Percentiles rank a stretch among this genome's conserved stretches.
phyloP scores from a whole-genome alignment of 2,113 vertebrate species.

The Pleuronectes platessa region DNA sequence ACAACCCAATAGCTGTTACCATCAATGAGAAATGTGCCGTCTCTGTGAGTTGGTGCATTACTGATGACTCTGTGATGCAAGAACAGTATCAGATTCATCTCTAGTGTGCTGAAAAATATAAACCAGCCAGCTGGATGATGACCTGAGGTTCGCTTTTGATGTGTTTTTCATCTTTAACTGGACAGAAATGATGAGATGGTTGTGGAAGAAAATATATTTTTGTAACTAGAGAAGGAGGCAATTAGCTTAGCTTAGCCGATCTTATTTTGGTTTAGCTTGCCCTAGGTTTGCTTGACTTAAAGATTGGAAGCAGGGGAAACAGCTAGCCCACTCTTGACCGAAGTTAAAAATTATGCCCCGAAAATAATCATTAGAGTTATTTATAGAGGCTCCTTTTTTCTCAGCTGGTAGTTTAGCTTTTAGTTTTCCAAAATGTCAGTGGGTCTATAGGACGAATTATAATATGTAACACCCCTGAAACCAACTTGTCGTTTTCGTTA shows the following conservation, averaged over 20 bases:
- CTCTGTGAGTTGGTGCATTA: background rate
- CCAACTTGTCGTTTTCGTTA: too few species aligned
- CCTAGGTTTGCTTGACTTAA: background rate
- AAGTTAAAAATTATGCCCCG: too few species aligned
- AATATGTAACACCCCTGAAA: too few species aligned
- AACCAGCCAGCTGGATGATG: background rate
- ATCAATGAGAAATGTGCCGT: background rate
- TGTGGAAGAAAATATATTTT: too few species aligned
- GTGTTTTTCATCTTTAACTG: background rate
- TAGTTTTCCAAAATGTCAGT: too few species aligned
- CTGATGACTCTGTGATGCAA: constrained; percentile 1
- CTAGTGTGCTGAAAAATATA: background rate
- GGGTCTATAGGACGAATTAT: too few species aligned
- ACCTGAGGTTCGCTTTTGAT: background rate
- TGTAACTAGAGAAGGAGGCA: background rate
- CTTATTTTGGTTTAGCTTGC: background rate
- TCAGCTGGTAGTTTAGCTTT: too few species aligned
- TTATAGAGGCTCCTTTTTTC: too few species aligned
- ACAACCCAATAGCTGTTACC: background rate
- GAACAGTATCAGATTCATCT: background rate
- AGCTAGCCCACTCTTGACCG: too few species aligned
- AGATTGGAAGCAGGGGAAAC: too few species aligned
- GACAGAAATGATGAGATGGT: background rate
- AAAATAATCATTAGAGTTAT: too few species aligned
- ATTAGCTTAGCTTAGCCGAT: background rate